Evolutionary conservation across 2,888 invertebrate genomes (phyloP).

Genomic region (Cenopis cana): DNA sequence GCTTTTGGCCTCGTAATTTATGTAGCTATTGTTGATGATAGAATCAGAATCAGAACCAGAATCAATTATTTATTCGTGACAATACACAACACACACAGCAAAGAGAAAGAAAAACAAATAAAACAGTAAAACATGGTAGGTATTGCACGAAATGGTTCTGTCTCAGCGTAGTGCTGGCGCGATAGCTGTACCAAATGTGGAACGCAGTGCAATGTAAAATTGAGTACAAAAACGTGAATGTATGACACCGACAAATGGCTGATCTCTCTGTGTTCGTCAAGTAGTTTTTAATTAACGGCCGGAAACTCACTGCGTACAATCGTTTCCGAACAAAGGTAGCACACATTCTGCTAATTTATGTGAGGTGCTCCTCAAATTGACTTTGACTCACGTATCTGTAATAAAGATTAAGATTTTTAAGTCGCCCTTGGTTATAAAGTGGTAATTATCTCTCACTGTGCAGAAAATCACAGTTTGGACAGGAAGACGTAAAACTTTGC

Average conservation of each 20-base stretch:
- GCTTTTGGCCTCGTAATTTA: too few species aligned
- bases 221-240: not conserved
- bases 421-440: not conserved
- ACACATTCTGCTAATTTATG: slow-evolving; percentile 44
- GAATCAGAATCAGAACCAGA: too few species aligned
- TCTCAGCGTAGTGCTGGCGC: too few species aligned
- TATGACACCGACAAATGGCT: not conserved
- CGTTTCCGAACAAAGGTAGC: slow-evolving; percentile 59
- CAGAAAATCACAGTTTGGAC: not conserved
- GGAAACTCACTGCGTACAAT: slow-evolving; percentile 62
- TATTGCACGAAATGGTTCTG: too few species aligned
- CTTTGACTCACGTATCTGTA: slow-evolving; percentile 24
- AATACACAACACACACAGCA: too few species aligned
- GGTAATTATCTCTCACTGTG: not conserved
- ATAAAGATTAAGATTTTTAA: slow-evolving; percentile 21
- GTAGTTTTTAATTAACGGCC: slow-evolving; percentile 78
- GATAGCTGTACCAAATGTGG: too few species aligned
- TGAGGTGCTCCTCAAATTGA: slow-evolving; percentile 25
- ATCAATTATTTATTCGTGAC: too few species aligned
- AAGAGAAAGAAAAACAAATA: too few species aligned
- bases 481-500: not conserved
- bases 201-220: too few species aligned
- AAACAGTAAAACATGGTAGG: too few species aligned
- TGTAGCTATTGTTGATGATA: too few species aligned
- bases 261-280: slow-evolving; percentile 51